These are phyloP conservation scores for Drosophila falleni DNA, from an alignment of 2,888 invertebrate species.

Conservation along the genomic window DNA sequence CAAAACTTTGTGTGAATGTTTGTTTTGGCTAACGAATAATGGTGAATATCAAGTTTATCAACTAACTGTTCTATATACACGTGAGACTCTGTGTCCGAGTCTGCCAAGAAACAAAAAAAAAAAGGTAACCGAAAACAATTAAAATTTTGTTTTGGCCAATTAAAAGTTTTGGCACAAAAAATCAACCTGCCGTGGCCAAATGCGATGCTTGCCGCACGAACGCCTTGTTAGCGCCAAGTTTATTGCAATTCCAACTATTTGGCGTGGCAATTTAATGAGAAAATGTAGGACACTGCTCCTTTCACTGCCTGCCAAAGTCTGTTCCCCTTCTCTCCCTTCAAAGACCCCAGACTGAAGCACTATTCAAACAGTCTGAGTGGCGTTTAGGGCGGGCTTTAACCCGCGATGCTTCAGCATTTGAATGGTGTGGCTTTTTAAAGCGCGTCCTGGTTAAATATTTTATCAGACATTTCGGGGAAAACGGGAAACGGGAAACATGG, in stretches of 20 bases:
- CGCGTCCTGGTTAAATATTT: conserved; percentile 37
- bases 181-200: conserved; percentile 62
- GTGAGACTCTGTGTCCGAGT: conserved; percentile 26
- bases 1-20: conserved; percentile 1
- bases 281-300: conserved; percentile 69
- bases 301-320: conserved; percentile 25
- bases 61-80: conserved; percentile 34
- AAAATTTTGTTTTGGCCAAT: conserved; percentile 70
- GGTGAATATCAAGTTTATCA: conserved; percentile 34
- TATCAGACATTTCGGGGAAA: conserved; percentile 23
- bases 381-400: conserved; percentile 22
- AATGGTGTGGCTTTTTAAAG: conserved; percentile 26
- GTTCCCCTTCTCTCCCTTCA: conserved; percentile 10
- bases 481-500: conserved; percentile 28
- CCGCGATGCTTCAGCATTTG: not conserved
- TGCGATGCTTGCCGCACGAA: conserved; percentile 60
- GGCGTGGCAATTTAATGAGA: conserved; percentile 79
- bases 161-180: conserved; percentile 74
- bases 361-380: conserved; percentile 74
- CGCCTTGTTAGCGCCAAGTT: conserved; percentile 77
- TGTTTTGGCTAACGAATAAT: conserved; percentile 17
- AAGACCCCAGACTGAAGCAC: conserved; percentile 57
- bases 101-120: not conserved
- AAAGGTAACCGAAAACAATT: conserved; percentile 60
- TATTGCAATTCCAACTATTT: conserved; percentile 72